Conservation (phyloP, 2,797 vertebrate species). For the Choloepus didactylus region DNA sequence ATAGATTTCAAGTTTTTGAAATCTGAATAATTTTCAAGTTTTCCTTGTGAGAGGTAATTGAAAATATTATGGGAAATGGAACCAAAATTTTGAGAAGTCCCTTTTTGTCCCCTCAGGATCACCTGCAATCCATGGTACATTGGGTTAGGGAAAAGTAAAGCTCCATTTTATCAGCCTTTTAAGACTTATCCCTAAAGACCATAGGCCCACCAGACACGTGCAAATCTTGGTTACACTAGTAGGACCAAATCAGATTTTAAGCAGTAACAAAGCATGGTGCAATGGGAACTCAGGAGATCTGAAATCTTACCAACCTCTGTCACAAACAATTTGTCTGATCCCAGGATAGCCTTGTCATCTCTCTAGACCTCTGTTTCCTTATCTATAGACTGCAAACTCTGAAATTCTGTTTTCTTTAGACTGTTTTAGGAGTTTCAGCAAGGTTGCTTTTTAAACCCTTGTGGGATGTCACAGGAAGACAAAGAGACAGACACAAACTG, state of each 20-base stretch:
- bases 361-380: not conserved
- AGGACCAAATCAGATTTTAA: not conserved
- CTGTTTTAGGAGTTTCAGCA: not conserved
- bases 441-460: not conserved
- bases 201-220: not conserved
- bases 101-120: not conserved
- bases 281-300: not conserved
- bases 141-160: not conserved
- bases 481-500: not conserved
- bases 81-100: not conserved
- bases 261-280: rapidly evolving
- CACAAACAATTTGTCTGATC: not conserved
- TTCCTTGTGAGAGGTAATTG: not conserved
- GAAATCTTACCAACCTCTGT: not conserved
- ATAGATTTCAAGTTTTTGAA: not conserved
- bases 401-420: not conserved
- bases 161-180: not conserved
- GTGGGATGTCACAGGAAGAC: not conserved
- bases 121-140: not conserved
- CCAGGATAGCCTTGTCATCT: not conserved
- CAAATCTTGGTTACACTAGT: not conserved
- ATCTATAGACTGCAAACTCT: not conserved
- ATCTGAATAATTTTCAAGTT: not conserved
- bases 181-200: not conserved
- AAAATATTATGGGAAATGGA: not conserved